Evolutionary conservation across 2,888 invertebrate genomes (phyloP).

Genomic region (Saturnia pavonia): DNA sequence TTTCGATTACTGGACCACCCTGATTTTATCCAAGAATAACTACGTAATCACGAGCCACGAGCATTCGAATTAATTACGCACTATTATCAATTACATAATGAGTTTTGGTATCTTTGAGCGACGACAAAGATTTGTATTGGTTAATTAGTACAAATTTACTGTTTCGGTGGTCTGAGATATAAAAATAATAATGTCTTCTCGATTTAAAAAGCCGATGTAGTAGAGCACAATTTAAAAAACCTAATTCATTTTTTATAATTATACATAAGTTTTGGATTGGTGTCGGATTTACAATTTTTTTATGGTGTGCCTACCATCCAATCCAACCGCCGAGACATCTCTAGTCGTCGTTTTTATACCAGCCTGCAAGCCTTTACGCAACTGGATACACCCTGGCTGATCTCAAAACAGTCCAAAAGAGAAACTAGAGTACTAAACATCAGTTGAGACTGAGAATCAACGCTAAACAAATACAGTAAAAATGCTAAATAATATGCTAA

Average conservation of each 20-base stretch:
- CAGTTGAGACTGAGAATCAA: too few relatives aligned
- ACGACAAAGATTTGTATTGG: conserved; percentile 42
- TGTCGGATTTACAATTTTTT: too few relatives aligned
- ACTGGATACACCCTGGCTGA: too few relatives aligned
- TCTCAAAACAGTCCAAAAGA: too few relatives aligned
- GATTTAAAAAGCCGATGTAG: not conserved
- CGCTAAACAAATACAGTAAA: too few relatives aligned
- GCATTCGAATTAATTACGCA: conserved; percentile 66
- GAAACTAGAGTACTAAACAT: too few relatives aligned
- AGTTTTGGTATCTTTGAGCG: conserved; percentile 46
- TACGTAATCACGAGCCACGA: conserved; percentile 37
- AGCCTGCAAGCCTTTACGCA: too few relatives aligned
- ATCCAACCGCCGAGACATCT: too few relatives aligned
- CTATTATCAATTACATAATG: conserved; percentile 61
- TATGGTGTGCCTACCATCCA: too few relatives aligned
- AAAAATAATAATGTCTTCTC: conserved; percentile 15
- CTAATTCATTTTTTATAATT: not conserved
- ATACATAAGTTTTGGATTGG: not conserved
- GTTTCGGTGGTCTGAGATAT: conserved; percentile 48
- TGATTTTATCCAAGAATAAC: conserved; percentile 28
- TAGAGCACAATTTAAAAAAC: not conserved
- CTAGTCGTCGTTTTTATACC: too few relatives aligned
- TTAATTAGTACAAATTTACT: conserved; percentile 38
- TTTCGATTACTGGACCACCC: conserved; percentile 60
- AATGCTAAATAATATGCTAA: too few relatives aligned